These are phyloP conservation scores for Caenorhabditis afra DNA, from an alignment of 2,888 invertebrate species.

Conservation along the genomic window DNA sequence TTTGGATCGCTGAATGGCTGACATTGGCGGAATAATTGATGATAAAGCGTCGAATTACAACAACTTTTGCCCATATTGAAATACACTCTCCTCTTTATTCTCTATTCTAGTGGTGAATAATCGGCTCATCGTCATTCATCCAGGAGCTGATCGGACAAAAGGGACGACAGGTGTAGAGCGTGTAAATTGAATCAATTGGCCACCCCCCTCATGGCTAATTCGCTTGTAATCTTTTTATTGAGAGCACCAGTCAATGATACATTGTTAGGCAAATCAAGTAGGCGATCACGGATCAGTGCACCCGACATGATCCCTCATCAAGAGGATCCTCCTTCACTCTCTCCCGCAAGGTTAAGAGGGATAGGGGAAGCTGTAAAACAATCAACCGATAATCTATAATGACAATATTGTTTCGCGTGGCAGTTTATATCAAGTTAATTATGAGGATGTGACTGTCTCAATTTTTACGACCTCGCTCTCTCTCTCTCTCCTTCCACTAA, in stretches of 20 bases:
- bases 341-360: not conserved
- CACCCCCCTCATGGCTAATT: constrained; percentile 37
- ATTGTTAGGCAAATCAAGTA: constrained; percentile 36
- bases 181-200: constrained; percentile 58
- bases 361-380: constrained; percentile 17
- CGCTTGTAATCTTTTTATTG: constrained; percentile 57
- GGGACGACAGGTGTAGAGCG: constrained; percentile 47
- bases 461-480: constrained; percentile 13
- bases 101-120: too few relatives aligned
- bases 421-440: constrained; percentile 31
- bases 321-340: too few relatives aligned
- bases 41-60: constrained; percentile 9
- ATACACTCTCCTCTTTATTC: too few relatives aligned
- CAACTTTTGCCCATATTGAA: constrained; percentile 16
- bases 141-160: constrained; percentile 52
- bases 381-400: constrained; percentile 46
- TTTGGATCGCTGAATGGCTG: not conserved
- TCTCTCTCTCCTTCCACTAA: too few relatives aligned
- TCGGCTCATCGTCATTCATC: constrained; percentile 47
- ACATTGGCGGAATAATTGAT: constrained; percentile 22
- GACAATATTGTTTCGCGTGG: constrained; percentile 9
- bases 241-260: constrained; percentile 55
- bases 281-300: constrained; percentile 41
- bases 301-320: constrained; percentile 15
- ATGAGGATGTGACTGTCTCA: constrained; percentile 14